Base-by-base conservation (phyloP, 2,888 invertebrate genomes). In the Synergus japonicus region DNA sequence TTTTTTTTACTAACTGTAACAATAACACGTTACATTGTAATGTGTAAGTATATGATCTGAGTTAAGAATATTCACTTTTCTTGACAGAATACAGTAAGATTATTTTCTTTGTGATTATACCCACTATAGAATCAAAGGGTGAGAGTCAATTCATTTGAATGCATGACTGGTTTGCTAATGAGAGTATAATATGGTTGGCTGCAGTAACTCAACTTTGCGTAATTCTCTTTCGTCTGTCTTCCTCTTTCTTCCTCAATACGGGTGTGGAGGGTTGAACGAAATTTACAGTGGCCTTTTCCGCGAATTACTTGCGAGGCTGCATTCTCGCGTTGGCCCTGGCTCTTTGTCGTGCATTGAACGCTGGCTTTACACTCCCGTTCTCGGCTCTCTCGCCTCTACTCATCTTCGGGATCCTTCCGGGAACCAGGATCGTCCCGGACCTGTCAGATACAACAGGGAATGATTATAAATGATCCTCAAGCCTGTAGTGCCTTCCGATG, bases 391-490 rank as follows among this genome's bases (percentile, higher is more conserved):
- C 29, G 29, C 5, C 15, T 49, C 49, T 1, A 4, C 15, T 37
- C 29, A 9, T 49, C 69, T 69, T 15, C 15, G 4, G 49, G 49
- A 49, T 13, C 49, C 69, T 69, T 69, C 69, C 49, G 49, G 49
- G 69, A 69, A 69, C 49, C 69, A 69, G 69, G 69, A 69, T 69
- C 69, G 37, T 69, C 69, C 69, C 37, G 69, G 37, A 69, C 69
- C 69, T 69, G 49, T 69, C 69, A 67, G 46, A 67, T n/a, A 67
- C 67, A 44, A 44, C 67, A 69, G n/a, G 49, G 69, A 69, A 49
- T 69, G 69, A 69, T 69, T 49, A 69, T 69, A 69, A 69, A 69
- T 69, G 69, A 49, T 69, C 9, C 15, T 7, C 29, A 69, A 69
- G 49, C 49, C 49, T 29, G 49, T 46, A 22, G 10, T 69, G 69